These are phyloP conservation scores for Chelonia mydas DNA, from an alignment of 2,797 vertebrate species.

Conservation along the genomic window DNA sequence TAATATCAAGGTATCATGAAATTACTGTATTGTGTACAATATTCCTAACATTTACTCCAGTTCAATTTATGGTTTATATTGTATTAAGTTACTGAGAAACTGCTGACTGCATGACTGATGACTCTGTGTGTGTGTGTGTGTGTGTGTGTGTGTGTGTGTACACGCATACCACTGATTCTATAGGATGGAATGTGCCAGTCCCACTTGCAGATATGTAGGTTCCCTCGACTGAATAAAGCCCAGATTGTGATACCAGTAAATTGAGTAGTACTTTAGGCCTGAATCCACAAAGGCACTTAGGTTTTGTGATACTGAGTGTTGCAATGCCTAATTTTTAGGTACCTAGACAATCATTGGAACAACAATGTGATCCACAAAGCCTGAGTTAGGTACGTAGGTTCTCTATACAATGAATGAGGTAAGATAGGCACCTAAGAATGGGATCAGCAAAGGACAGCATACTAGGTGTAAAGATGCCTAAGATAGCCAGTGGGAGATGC, in stretches of 20 bases:
- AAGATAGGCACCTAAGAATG: not conserved
- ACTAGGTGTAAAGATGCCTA: not conserved
- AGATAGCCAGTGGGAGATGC: not conserved
- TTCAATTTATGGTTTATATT: not conserved
- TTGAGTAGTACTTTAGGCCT: not conserved
- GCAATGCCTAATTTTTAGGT: not conserved
- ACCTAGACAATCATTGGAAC: not conserved
- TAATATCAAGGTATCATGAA: not conserved
- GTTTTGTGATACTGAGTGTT: not conserved
- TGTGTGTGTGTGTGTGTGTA: not conserved
- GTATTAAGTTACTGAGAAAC: not conserved
- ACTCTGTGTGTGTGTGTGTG: rapidly evolving
- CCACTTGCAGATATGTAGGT: not conserved
- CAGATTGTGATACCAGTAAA: not conserved
- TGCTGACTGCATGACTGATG: rapidly evolving
- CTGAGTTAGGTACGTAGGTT: not conserved
- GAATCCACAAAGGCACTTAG: not conserved
- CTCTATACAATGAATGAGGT: not conserved
- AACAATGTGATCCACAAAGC: not conserved
- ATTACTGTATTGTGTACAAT: not conserved
- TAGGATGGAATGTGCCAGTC: not conserved
- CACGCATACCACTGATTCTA: not conserved
- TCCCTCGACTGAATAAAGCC: not conserved
- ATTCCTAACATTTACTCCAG: not conserved
- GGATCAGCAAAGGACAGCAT: not conserved